phyloP scores from a whole-genome alignment of 2,113 vertebrate species.

The Fulica atra region DNA sequence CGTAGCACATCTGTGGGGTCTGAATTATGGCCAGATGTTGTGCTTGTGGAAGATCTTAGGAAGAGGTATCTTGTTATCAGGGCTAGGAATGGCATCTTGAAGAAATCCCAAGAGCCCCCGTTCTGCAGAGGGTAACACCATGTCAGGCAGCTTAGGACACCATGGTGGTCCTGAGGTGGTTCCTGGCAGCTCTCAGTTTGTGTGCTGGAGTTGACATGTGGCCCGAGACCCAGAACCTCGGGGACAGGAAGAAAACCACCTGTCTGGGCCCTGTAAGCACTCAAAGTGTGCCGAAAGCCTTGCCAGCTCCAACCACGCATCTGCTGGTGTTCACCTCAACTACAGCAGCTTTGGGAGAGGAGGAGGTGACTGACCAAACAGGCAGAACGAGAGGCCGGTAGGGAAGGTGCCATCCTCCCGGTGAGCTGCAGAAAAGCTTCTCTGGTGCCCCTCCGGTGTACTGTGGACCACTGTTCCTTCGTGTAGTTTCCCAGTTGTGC shows the following conservation, averaged over 20 bases:
- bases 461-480: accelerated
- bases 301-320: not conserved
- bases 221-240: not conserved
- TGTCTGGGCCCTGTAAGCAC: not conserved
- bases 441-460: not conserved
- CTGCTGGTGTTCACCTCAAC: not conserved
- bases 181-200: not conserved
- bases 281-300: not conserved
- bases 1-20: accelerated
- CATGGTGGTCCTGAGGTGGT: not conserved
- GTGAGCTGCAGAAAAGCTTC: not conserved
- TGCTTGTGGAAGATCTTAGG: not conserved
- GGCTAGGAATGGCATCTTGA: not conserved
- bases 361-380: not conserved
- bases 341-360: not conserved
- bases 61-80: not conserved
- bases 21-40: not conserved
- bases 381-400: not conserved
- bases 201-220: not conserved
- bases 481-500: not conserved
- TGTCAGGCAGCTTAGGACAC: not conserved
- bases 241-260: not conserved
- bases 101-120: not conserved
- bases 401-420: not conserved
- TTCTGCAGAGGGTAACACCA: not conserved